phyloP scores from a whole-genome alignment of 2,888 invertebrate species.

The Subacronicta megacephala region DNA sequence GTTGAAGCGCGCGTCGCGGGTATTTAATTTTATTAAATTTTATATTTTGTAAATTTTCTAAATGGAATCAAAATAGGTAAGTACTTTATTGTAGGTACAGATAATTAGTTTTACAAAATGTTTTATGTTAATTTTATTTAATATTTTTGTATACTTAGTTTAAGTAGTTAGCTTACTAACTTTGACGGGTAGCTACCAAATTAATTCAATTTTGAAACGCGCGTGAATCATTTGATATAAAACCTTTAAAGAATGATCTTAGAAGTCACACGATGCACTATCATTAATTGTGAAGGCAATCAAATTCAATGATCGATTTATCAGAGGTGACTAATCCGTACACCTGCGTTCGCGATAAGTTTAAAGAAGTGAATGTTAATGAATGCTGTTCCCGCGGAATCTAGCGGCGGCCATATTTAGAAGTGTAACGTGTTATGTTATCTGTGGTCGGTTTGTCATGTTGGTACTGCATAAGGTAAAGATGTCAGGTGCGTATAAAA shows the following conservation, averaged over 20 bases:
- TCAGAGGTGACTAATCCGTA: conserved; percentile 23
- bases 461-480: not conserved
- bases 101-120: too few species aligned
- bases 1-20: too few species aligned
- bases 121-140: too few species aligned
- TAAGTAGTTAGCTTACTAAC: too few species aligned
- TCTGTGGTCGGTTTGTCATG: conserved; percentile 1
- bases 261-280: not conserved
- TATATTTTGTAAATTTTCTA: too few species aligned
- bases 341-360: conserved; percentile 31
- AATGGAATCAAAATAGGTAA: too few species aligned
- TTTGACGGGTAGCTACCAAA: too few species aligned
- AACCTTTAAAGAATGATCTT: not conserved
- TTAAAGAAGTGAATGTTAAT: conserved; percentile 4
- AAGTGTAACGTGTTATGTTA: not conserved
- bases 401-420: conserved; percentile 9
- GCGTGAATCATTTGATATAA: not conserved
- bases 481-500: not conserved
- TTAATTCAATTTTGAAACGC: not conserved
- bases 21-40: too few species aligned
- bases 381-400: conserved; percentile 15
- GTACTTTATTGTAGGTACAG: too few species aligned
- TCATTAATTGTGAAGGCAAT: not conserved
- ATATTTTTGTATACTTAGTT: too few species aligned
- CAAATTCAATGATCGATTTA: not conserved